Conservation (phyloP, 2,888 invertebrate species). For the Sussaba pulchella region DNA sequence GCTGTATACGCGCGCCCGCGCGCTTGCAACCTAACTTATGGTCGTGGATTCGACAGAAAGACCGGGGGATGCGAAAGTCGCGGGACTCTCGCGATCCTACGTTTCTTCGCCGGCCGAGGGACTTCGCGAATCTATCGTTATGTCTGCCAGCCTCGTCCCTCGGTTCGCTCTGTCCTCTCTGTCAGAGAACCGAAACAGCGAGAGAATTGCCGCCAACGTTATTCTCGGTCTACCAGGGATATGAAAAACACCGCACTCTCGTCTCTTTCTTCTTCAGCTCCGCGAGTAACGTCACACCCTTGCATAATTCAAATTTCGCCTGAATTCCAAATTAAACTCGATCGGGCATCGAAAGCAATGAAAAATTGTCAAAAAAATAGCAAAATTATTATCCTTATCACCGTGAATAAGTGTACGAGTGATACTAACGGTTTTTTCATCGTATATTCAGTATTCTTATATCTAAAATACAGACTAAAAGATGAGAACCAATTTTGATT, state of each 20-base stretch:
- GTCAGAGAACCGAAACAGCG: constrained; percentile 22
- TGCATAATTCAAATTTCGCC: background rate
- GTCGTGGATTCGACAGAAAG: constrained; percentile 75
- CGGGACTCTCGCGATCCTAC: constrained; percentile 24
- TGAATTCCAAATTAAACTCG: background rate
- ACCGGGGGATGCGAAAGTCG: constrained; percentile 22
- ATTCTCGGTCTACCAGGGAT: constrained; percentile 50
- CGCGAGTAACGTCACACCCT: constrained; percentile 63
- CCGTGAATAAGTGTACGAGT: too few relatives aligned
- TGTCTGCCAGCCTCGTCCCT: constrained; percentile 65
- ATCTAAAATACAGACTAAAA: too few relatives aligned
- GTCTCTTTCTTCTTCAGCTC: constrained; percentile 8
- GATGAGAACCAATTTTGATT: too few relatives aligned
- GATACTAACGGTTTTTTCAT: too few relatives aligned
- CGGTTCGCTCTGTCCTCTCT: constrained; percentile 18
- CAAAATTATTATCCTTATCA: too few relatives aligned
- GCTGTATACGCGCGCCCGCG: constrained; percentile 65
- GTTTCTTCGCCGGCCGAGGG: constrained; percentile 51
- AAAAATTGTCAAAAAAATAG: too few relatives aligned
- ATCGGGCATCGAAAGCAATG: background rate
- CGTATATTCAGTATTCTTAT: too few relatives aligned
- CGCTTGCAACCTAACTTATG: constrained; percentile 81
- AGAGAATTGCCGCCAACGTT: constrained; percentile 35
- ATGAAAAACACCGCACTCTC: constrained; percentile 66
- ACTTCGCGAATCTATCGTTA: constrained; percentile 79